Conservation (phyloP, 2,888 invertebrate genomes). For the Strigamia crassipes region DNA sequence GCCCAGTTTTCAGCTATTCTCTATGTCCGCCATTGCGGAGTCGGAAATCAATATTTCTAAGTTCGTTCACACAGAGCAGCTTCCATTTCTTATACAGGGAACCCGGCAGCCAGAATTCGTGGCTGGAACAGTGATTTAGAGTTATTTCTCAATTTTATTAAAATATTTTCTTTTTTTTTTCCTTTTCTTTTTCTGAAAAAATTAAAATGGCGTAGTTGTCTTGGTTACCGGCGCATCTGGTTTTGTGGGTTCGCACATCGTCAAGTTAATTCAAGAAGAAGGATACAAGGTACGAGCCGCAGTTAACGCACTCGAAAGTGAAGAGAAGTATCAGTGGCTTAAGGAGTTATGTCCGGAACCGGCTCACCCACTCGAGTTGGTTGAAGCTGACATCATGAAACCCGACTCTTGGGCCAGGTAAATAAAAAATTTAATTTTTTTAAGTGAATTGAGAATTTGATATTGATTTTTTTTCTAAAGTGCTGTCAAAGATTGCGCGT, state of each 20-base stretch:
- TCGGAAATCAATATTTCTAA: constrained; percentile 19
- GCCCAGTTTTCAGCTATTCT: neutral
- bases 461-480: constrained; percentile 52
- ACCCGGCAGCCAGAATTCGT: neutral
- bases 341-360: constrained; percentile 58
- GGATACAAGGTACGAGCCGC: constrained; percentile 63
- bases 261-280: constrained; percentile 60
- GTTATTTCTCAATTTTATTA: neutral
- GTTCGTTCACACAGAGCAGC: constrained; percentile 25
- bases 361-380: constrained; percentile 59
- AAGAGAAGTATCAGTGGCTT: constrained; percentile 56
- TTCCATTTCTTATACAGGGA: neutral
- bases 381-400: constrained; percentile 62
- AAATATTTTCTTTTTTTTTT: neutral
- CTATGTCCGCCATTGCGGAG: neutral
- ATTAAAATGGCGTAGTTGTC: constrained; percentile 55
- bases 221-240: constrained; percentile 64
- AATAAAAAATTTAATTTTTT: constrained; percentile 44
- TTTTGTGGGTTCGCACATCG: constrained; percentile 62
- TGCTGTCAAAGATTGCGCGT: constrained; percentile 60
- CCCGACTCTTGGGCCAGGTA: constrained; percentile 58
- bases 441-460: neutral
- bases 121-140: neutral
- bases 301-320: constrained; percentile 59
- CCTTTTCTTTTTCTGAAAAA: constrained; percentile 16